Evolutionary conservation across 2,113 vertebrate genomes (phyloP).

Genomic region (Microtus pennsylvanicus): DNA sequence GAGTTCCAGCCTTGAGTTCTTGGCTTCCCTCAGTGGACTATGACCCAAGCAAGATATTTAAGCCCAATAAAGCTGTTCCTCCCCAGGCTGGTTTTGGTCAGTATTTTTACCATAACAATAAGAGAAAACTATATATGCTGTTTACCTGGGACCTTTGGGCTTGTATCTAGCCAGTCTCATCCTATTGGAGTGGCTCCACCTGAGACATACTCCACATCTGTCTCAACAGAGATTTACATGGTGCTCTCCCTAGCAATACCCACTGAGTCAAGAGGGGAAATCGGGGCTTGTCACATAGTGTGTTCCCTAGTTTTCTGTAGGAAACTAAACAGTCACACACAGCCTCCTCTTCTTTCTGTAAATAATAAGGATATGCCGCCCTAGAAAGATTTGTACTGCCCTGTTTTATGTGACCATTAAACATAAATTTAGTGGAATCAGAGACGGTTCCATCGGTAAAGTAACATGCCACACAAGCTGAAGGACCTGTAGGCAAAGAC

Average conservation of each 20-base stretch:
- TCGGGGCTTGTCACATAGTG: background rate
- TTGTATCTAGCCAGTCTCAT: background rate
- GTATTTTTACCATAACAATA: background rate
- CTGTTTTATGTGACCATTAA: background rate
- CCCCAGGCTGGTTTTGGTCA: background rate
- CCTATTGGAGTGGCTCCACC: background rate
- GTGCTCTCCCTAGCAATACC: background rate
- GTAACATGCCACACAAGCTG: no score
- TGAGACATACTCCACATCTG: background rate
- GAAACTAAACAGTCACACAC: background rate
- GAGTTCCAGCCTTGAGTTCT: background rate
- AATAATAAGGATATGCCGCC: background rate
- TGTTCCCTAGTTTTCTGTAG: background rate
- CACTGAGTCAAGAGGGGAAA: background rate
- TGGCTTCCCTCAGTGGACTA: background rate
- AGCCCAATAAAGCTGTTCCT: background rate
- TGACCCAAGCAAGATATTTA: background rate
- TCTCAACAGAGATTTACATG: background rate
- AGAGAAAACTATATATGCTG: background rate
- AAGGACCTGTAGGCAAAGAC: no score
- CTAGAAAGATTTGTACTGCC: background rate
- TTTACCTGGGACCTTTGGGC: background rate
- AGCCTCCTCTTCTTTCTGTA: background rate
- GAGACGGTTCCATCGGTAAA: background rate
- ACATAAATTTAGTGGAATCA: background rate